Evolutionary conservation across 2,888 invertebrate genomes (phyloP), one percentile per base, ranked within the genome.

Genomic region (Paralinhomoeus sp.): DNA sequence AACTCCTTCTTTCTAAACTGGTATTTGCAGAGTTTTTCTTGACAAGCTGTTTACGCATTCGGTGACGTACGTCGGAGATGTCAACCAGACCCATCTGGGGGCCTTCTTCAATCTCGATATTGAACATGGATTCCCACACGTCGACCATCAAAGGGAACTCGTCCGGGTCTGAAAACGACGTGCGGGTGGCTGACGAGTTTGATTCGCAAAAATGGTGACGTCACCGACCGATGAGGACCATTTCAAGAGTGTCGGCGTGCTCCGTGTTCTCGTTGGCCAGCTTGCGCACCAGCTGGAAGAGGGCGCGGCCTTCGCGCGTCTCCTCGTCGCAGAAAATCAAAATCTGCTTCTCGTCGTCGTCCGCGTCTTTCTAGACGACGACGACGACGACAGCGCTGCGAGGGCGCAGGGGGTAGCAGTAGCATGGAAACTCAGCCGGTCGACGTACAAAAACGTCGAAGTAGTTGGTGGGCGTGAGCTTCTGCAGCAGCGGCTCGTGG

Each of bases 141-240:
- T 61, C 61, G 42, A 61, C 58, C 61, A 61, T 61, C 41, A 61
- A 49, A 40, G 61, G 61, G 51, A 61, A 61, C 54, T 61, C 61
- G 51, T 61, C 59, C 37, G 61, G 61, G 47, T 61, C 61, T 37
- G 60, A 53, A 36, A 61, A 53, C 21, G n/a, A n/a, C n/a, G n/a
- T n/a, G n/a, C n/a, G n/a, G n/a, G n/a, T n/a, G n/a, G n/a, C n/a
- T n/a, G n/a, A n/a, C n/a, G n/a, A n/a, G n/a, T n/a, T n/a, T n/a
- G n/a, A n/a, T n/a, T n/a, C n/a, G n/a, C n/a, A n/a, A n/a, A n/a
- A n/a, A n/a, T n/a, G n/a, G n/a, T 34, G n/a, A 13, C 34, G 34
- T 34, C 13, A 34, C 15, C 13, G n/a, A n/a, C n/a, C n/a, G n/a
- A n/a, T n/a, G n/a, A n/a, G n/a, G 9, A 37, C 18, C 17, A 9